Base-by-base conservation (phyloP, 2,113 vertebrate species). In the Microcebus ravelobensis region DNA sequence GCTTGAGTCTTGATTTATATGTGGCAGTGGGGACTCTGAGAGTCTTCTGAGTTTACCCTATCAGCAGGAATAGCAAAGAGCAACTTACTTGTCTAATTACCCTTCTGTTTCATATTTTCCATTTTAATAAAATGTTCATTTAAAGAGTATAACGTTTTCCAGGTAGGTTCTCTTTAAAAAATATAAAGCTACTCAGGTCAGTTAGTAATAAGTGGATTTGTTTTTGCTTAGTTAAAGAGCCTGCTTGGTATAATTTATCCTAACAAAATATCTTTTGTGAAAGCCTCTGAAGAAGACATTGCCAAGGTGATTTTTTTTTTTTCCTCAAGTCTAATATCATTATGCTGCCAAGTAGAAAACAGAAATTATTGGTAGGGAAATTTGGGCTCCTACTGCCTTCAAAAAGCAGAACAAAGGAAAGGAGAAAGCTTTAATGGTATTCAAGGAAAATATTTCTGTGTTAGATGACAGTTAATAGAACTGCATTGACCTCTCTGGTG, bases 391-490 rank as follows among this genome's bases (percentile, higher is more conserved):
- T 97, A 57, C 95, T 98, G 97, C 95, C 97, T 98, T 98, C 97
- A 98, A 97, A 98, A 98, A 97, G 96, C 95, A 98, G 98, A 98
- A 97, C 97, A 98, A 98, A 98, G 96, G 87, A 73, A 97, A 97
- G 76, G 57, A 98, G 96, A 97, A 98, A 87, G 90, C 98, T 94
- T 98, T 98, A 98, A 98, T 98, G 95, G 97, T 98, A 97, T 98
- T 98, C 98, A 97, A 96, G 97, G 98, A 96, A 98, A 98, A 98
- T 98, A 97, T 98, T 98, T 98, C 98, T 98, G 68, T 96, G 94
- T 88, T 87, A 95, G 94, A 97, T 98, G 98, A 97, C 98, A 98
- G 97, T 96, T 98, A 98, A 98, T 98, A 98, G 97, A 97, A 96
- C 48, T 0, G 88, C 34, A 1, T 76, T 98, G 98, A 98, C 97